These are phyloP conservation scores for Sceloporus tristichus DNA, from an alignment of 2,113 vertebrate species.

Conservation along the genomic window DNA sequence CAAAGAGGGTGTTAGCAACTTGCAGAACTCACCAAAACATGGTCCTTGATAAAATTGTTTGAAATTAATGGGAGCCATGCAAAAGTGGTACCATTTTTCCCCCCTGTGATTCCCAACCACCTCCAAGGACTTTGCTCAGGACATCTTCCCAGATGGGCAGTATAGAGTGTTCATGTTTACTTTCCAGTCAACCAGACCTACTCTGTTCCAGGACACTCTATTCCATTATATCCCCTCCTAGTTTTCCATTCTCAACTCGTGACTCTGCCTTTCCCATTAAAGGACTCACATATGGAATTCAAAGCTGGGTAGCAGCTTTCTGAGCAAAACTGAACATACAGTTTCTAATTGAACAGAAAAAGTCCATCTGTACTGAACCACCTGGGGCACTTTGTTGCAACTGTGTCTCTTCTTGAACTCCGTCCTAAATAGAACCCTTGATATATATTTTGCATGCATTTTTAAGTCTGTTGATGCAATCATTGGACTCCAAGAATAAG, in stretches of 20 bases:
- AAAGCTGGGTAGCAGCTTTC: neutral
- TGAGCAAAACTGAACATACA: conserved; percentile 53
- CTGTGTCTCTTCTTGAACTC: neutral
- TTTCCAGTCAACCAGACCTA: neutral
- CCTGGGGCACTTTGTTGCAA: conserved; percentile 46
- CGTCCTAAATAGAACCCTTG: rapidly evolving
- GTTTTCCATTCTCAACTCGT: neutral
- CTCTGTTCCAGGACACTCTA: neutral
- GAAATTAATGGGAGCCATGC: neutral
- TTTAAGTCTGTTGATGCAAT: neutral
- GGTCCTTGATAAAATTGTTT: neutral
- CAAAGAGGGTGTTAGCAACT: too few relatives aligned
- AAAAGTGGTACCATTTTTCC: neutral
- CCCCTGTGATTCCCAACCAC: neutral
- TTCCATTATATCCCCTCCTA: neutral
- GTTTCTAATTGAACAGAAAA: conserved; percentile 58
- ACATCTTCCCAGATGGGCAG: neutral
- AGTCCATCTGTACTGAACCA: conserved; percentile 65
- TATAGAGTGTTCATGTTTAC: neutral
- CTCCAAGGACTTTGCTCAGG: neutral
- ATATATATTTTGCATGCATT: neutral
- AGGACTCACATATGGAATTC: conserved; percentile 36
- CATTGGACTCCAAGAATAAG: neutral
- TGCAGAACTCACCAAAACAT: neutral
- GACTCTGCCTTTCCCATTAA: neutral